Percentiles rank a stretch among this genome's conserved stretches.
Conservation (phyloP, 2,113 vertebrate species). For the Girardinichthys multiradiatus region DNA sequence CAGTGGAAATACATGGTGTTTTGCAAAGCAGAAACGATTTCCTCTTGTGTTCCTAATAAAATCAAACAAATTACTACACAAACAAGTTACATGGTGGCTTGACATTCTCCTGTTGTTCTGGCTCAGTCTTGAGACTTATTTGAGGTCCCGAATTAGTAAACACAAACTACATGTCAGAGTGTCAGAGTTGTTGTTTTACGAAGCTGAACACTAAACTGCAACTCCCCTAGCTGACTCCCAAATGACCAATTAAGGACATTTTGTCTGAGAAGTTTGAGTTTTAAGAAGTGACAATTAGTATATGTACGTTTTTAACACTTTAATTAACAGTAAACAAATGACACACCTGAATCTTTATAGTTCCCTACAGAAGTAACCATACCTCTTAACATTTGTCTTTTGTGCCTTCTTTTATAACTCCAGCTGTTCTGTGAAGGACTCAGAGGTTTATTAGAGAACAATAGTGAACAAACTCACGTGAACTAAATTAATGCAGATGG, state of each 20-base stretch:
- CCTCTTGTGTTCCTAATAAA: slow-evolving; percentile 52
- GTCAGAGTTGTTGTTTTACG: slow-evolving; percentile 62
- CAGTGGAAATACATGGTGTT: slow-evolving; percentile 40
- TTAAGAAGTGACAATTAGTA: slow-evolving; percentile 32
- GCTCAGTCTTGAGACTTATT: slow-evolving; percentile 49
- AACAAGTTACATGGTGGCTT: slow-evolving; percentile 58
- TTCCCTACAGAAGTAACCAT: too few species aligned
- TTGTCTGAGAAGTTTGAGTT: slow-evolving; percentile 36
- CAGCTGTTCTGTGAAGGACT: too few species aligned
- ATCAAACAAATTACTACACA: slow-evolving; percentile 60
- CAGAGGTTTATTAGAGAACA: too few species aligned
- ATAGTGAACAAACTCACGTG: too few species aligned
- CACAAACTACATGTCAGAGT: slow-evolving; percentile 55
- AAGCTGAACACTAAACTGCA: slow-evolving; percentile 71
- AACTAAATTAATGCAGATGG: too few species aligned
- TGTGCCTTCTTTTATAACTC: too few species aligned
- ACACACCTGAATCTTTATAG: not conserved
- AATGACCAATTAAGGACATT: slow-evolving; percentile 77
- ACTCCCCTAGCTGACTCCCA: slow-evolving; percentile 64
- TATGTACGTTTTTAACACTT: slow-evolving; percentile 17
- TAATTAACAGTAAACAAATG: slow-evolving; percentile 2
- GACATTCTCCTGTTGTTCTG: slow-evolving; percentile 46
- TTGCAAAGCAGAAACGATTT: slow-evolving; percentile 47
- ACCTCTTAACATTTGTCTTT: too few species aligned
- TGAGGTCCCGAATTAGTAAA: slow-evolving; percentile 49